These are phyloP conservation scores for Trichonephila clavipes DNA, from an alignment of 1,140 invertebrate genomes.

Conservation along the genomic window DNA sequence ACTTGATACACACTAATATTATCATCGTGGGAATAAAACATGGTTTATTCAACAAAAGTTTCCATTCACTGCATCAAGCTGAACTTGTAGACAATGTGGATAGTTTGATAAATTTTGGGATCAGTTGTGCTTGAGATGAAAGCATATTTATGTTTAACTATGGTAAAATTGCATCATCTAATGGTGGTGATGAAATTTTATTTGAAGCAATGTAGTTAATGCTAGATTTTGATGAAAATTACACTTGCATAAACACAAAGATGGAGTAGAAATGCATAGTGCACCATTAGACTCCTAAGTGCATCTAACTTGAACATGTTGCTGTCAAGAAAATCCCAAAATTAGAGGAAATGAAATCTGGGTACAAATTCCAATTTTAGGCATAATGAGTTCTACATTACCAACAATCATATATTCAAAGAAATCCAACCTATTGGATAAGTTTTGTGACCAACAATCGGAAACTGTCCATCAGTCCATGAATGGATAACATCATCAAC, in stretches of 20 bases:
- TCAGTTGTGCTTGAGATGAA: background rate
- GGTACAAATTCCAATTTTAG: background rate
- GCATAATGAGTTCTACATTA: background rate
- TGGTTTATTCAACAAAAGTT: background rate
- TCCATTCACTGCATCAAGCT: background rate
- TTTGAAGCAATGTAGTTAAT: background rate
- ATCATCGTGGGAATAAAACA: conserved; percentile 4
- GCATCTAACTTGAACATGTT: background rate
- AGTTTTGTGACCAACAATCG: background rate
- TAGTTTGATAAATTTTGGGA: background rate
- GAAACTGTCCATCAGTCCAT: conserved; percentile 18
- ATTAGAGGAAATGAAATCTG: background rate
- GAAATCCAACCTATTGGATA: conserved; percentile 6
- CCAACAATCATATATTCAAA: conserved; percentile 25
- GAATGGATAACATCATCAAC: background rate
- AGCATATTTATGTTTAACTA: background rate
- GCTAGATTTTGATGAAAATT: background rate
- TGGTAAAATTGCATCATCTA: background rate
- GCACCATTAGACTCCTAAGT: background rate
- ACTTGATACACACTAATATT: background rate
- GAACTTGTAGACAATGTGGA: background rate
- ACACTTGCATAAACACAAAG: background rate
- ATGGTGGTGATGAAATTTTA: background rate
- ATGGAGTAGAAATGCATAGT: conserved; percentile 5
- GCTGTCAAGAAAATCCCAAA: background rate